phyloP scores from a whole-genome alignment of 2,888 invertebrate genomes.

The Plebejus anna region DNA sequence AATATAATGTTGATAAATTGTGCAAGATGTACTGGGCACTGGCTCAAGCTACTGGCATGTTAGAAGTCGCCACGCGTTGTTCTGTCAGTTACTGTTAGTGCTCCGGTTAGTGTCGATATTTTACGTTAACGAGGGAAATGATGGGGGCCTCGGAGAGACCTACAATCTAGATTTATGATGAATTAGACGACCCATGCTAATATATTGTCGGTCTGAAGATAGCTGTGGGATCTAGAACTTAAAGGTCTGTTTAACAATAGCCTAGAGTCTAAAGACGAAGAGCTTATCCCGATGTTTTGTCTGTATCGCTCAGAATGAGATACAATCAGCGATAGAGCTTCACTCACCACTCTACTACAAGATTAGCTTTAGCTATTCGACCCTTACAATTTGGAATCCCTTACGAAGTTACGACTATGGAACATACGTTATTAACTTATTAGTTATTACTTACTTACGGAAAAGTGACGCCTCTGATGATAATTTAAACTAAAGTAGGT shows the following conservation, averaged over 20 bases:
- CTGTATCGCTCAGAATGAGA: neutral
- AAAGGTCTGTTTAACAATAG: neutral
- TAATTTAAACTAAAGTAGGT: no score
- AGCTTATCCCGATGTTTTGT: no score
- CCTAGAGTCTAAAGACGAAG: neutral
- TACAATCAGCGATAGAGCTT: no score
- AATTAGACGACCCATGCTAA: neutral
- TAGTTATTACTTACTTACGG: no score
- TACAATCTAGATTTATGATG: conserved; percentile 2
- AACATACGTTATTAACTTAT: no score
- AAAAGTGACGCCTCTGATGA: no score
- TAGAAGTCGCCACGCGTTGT: neutral
- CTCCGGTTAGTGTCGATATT: conserved; percentile 13
- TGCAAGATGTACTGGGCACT: neutral
- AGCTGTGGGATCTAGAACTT: neutral
- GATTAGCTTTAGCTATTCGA: no score
- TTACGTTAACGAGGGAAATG: neutral
- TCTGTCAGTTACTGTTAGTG: conserved; percentile 20
- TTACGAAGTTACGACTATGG: no score
- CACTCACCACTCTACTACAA: no score
- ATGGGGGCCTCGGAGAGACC: neutral
- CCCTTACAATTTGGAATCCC: no score
- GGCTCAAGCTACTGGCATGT: neutral
- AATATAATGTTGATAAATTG: neutral
- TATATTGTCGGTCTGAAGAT: neutral